Percentiles rank a stretch among this genome's conserved stretches.
Evolutionary conservation across 1,140 invertebrate species (phyloP).

Genomic region (Drosophila orosa): DNA sequence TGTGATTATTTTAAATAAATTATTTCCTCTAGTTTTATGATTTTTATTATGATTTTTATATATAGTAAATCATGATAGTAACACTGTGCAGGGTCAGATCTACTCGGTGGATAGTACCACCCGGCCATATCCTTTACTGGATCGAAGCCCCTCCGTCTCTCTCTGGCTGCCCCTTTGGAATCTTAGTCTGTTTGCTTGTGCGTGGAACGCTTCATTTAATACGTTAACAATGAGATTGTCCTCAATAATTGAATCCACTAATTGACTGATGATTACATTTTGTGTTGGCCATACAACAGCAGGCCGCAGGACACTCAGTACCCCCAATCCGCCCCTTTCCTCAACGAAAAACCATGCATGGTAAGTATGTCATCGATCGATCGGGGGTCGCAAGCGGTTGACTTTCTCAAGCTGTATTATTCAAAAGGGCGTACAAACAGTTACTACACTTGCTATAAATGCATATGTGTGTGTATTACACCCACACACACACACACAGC

Average conservation of each 20-base stretch:
- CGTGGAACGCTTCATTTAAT: slow-evolving; percentile 81
- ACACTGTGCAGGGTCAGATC: slow-evolving; percentile 33
- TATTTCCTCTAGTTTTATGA: no score
- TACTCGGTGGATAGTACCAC: background rate
- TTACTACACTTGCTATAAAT: slow-evolving; percentile 31
- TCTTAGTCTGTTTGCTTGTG: slow-evolving; percentile 72
- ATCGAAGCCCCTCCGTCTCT: slow-evolving; percentile 8
- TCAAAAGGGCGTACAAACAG: slow-evolving; percentile 52
- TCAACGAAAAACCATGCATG: slow-evolving; percentile 27
- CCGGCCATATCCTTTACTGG: background rate
- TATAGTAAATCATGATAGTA: no score
- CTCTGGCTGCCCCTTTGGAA: background rate
- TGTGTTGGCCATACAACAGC: slow-evolving; percentile 74
- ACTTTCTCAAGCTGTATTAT: slow-evolving; percentile 80
- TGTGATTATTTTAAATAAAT: background rate
- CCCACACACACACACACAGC: slow-evolving; percentile 20
- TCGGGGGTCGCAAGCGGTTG: slow-evolving; percentile 62
- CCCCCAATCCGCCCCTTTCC: slow-evolving; percentile 1
- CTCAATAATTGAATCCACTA: slow-evolving; percentile 83
- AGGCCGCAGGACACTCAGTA: slow-evolving; percentile 18
- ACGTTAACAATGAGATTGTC: slow-evolving; percentile 83
- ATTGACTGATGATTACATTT: slow-evolving; percentile 83
- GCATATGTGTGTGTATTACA: slow-evolving; percentile 19
- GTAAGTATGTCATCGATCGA: slow-evolving; percentile 76
- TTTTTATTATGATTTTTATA: no score